A percentile compares a stretch with the other conserved stretches of the same genome.
Conservation (phyloP, 2,888 invertebrate species). For the Amphipoea lucens region DNA sequence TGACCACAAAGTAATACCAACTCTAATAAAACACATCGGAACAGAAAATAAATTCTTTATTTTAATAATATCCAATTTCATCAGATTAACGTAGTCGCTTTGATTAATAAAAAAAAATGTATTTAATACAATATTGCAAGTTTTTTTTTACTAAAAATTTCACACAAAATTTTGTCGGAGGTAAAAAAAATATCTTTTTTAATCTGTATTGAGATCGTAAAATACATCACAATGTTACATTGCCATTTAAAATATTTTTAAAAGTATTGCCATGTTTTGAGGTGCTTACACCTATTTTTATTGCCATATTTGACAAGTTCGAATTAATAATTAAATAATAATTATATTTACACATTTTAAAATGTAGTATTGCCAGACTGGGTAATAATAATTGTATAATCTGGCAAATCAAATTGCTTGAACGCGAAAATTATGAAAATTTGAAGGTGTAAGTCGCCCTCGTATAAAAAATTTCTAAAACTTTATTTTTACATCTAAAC, state of each 20-base stretch:
- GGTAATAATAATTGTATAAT: slow-evolving; percentile 46
- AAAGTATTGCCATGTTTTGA: slow-evolving; percentile 78
- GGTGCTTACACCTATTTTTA: slow-evolving; percentile 72
- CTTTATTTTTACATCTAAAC: slow-evolving; percentile 75
- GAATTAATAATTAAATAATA: slow-evolving; percentile 66
- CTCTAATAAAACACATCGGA: slow-evolving; percentile 79
- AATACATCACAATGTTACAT: slow-evolving; percentile 86
- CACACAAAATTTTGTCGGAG: slow-evolving; percentile 67
- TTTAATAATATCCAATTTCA: slow-evolving; percentile 88
- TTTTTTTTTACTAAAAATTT: slow-evolving; percentile 58
- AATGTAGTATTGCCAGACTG: slow-evolving; percentile 62
- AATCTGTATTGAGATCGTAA: slow-evolving; percentile 86
- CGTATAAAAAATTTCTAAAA: slow-evolving; percentile 80
- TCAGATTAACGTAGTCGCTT: slow-evolving; percentile 85
- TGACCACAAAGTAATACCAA: slow-evolving; percentile 2
- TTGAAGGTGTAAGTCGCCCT: slow-evolving; percentile 80
- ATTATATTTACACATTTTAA: slow-evolving; percentile 63
- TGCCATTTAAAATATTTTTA: slow-evolving; percentile 76
- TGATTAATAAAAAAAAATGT: slow-evolving; percentile 70
- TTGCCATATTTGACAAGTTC: slow-evolving; percentile 51
- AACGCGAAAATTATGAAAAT: slow-evolving; percentile 65
- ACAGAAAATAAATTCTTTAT: slow-evolving; percentile 90
- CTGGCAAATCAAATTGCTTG: slow-evolving; percentile 60
- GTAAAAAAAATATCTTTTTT: slow-evolving; percentile 74
- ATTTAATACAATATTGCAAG: slow-evolving; percentile 64